Conservation (phyloP, 35 echinoderm and acorn worm genomes). For the Lytechinus variegatus region DNA sequence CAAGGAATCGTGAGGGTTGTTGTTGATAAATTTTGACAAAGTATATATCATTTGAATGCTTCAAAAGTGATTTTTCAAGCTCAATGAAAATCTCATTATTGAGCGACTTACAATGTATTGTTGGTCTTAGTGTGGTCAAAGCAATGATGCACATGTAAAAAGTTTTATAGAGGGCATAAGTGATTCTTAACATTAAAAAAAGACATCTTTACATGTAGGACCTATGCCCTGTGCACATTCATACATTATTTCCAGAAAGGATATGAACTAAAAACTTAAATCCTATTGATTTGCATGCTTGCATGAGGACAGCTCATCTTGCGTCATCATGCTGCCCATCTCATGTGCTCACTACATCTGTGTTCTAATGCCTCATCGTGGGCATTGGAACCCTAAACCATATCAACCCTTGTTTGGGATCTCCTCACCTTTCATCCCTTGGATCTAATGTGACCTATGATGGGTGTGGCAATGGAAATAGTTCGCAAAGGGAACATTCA, state of each 20-base stretch:
- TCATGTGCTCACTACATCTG: not conserved
- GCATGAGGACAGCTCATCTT: conserved; percentile 27
- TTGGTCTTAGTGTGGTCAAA: no score
- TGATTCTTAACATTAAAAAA: no score
- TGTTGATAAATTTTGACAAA: no score
- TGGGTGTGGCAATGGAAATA: conserved; percentile 1
- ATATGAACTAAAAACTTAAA: not conserved
- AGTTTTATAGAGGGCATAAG: no score
- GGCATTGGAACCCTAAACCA: not conserved
- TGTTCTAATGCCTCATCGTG: not conserved
- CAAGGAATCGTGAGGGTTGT: no score
- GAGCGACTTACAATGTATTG: no score
- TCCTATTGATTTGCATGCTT: conserved; percentile 34
- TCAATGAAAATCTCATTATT: no score
- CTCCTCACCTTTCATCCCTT: not conserved
- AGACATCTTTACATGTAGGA: no score
- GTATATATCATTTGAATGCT: no score
- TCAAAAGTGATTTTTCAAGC: no score
- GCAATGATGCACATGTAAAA: no score
- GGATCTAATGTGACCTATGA: not conserved
- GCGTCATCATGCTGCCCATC: not conserved
- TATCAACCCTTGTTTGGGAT: not conserved
- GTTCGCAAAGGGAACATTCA: conserved; percentile 33
- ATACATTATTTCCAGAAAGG: not conserved
- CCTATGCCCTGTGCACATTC: not conserved